Percentiles rank a stretch among this genome's conserved stretches.
These are phyloP conservation scores for Grammomys surdaster DNA, from an alignment of 2,113 vertebrate genomes.

Conservation along the genomic window DNA sequence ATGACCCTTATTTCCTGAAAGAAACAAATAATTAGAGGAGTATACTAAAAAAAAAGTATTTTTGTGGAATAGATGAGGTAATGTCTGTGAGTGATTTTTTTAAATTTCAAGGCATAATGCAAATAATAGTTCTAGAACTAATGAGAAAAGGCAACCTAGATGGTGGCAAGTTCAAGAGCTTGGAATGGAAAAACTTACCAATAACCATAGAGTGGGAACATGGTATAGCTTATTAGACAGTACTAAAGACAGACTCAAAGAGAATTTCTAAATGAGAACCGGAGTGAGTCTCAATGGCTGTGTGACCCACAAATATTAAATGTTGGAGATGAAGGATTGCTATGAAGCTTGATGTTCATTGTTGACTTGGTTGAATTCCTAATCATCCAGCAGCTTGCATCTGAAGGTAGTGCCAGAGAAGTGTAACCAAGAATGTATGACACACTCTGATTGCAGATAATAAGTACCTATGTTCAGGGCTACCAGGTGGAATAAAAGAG, in stretches of 20 bases:
- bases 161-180: not conserved
- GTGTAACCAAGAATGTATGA: not conserved
- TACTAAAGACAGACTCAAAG: not conserved
- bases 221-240: not conserved
- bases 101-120: not conserved
- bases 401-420: not conserved
- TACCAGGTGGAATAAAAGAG: not conserved
- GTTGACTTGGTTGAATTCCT: not conserved
- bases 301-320: not conserved
- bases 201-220: not conserved
- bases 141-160: not conserved
- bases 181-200: not conserved
- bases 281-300: accelerated
- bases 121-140: not conserved
- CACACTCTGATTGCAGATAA: not conserved
- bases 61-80: not conserved
- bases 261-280: not conserved
- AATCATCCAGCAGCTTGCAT: not conserved
- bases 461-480: too few relatives aligned
- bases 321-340: not conserved
- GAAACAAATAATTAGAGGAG: not conserved
- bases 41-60: not conserved
- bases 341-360: too few relatives aligned
- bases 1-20: not conserved
- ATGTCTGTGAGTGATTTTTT: not conserved